Evolutionary conservation across 2,113 vertebrate genomes (phyloP).

Genomic region (Ophthalmolycus amberensis): DNA sequence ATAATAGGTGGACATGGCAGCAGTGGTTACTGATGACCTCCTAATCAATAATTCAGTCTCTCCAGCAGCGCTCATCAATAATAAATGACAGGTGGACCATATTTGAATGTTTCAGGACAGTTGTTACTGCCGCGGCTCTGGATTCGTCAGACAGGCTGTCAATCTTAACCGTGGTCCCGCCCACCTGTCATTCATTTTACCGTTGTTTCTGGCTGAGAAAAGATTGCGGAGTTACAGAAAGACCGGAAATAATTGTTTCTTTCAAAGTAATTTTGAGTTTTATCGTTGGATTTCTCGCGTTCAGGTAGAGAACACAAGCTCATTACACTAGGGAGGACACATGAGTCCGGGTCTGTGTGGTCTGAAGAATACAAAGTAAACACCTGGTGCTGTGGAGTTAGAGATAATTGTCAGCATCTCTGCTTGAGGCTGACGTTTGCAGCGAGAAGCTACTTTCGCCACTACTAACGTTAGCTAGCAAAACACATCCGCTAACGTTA

Average conservation of each 20-base stretch:
- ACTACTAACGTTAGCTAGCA: no score
- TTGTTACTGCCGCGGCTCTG: background rate
- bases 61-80: conserved; percentile 71
- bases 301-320: background rate
- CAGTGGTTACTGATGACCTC: conserved; percentile 64
- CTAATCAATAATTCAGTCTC: conserved; percentile 78
- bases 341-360: background rate
- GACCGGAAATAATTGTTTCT: background rate
- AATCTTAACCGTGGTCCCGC: conserved; percentile 42
- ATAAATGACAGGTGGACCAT: conserved; percentile 61
- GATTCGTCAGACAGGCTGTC: conserved; percentile 56
- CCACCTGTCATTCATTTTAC: conserved; percentile 61
- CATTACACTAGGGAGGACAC: background rate
- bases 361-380: background rate
- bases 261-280: conserved; percentile 21
- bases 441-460: no score
- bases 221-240: background rate
- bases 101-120: conserved; percentile 61
- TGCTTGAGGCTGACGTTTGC: background rate
- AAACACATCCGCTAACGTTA: background rate
- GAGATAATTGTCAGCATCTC: background rate
- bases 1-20: conserved; percentile 36
- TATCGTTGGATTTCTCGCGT: background rate
- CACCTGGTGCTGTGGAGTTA: background rate
- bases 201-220: conserved; percentile 18